Evolutionary conservation across 2,797 vertebrate species (phyloP).

Genomic region (Denticeps clupeoides): DNA sequence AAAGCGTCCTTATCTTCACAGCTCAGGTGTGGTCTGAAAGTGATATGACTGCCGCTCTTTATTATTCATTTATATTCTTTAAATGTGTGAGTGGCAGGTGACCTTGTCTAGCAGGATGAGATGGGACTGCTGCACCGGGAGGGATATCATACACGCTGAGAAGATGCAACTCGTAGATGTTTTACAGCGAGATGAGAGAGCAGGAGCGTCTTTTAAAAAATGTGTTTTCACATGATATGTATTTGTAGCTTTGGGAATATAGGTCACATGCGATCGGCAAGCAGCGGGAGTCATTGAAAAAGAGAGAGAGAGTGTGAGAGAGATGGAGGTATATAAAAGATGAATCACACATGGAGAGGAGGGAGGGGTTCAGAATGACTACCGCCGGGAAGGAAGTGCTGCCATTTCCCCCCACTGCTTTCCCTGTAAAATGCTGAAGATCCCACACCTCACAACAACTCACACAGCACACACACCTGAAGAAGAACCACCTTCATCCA

Average conservation of each 20-base stretch:
- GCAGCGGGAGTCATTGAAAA: constrained; percentile 10
- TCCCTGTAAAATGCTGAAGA: no score
- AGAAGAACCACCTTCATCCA: no score
- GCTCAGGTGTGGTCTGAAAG: constrained; percentile 54
- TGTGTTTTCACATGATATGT: no score
- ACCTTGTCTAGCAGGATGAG: constrained; percentile 46
- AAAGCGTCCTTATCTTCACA: constrained; percentile 55
- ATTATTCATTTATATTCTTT: constrained; percentile 44
- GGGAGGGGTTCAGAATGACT: no score
- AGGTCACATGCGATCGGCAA: constrained; percentile 38
- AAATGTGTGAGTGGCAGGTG: constrained; percentile 40
- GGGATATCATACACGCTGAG: constrained; percentile 33
- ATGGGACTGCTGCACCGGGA: constrained; percentile 33
- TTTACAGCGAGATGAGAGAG: constrained; percentile 42
- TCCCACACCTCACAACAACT: no score
- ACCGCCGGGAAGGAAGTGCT: no score
- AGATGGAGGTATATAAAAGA: constrained; percentile 27
- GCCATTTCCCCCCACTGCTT: no score
- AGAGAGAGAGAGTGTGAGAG: constrained; percentile 20
- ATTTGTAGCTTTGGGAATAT: constrained; percentile 43
- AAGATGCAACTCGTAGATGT: constrained; percentile 29
- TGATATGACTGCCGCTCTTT: constrained; percentile 52
- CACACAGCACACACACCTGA: no score
- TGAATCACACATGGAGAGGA: no score
- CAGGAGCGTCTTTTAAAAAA: no score